Conservation (phyloP, 2,113 vertebrate genomes). For the Microcebus jonahi region DNA sequence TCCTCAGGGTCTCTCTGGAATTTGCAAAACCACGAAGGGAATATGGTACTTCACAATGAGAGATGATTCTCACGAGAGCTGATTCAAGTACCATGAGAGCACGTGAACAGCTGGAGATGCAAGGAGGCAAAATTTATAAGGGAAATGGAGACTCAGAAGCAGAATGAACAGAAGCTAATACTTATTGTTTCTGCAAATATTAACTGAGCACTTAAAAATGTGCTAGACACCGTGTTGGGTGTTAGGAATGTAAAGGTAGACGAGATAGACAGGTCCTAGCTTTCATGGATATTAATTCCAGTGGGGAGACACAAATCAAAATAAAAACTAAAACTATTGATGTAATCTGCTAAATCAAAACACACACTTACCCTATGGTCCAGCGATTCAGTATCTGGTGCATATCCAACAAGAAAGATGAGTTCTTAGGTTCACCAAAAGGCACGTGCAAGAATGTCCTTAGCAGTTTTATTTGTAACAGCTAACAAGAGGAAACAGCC, state of each 20-base stretch:
- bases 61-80: background rate
- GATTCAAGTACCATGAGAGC: background rate
- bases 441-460: background rate
- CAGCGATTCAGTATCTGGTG: no score
- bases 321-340: background rate
- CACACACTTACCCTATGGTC: accelerated
- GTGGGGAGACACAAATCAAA: background rate
- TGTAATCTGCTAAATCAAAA: background rate
- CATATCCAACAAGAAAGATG: background rate
- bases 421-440: background rate
- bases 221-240: background rate
- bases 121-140: background rate
- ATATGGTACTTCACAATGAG: background rate
- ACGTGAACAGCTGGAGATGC: background rate
- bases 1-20: background rate
- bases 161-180: background rate
- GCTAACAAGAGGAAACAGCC: background rate
- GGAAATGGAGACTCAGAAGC: background rate
- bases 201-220: background rate
- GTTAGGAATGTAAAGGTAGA: background rate
- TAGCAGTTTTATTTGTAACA: background rate
- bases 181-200: background rate
- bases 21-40: background rate
- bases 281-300: background rate
- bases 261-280: background rate